Percentiles rank a stretch among this genome's conserved stretches.
These are phyloP conservation scores for Glossophaga mutica DNA, from an alignment of 2,797 vertebrate genomes.

Conservation along the genomic window DNA sequence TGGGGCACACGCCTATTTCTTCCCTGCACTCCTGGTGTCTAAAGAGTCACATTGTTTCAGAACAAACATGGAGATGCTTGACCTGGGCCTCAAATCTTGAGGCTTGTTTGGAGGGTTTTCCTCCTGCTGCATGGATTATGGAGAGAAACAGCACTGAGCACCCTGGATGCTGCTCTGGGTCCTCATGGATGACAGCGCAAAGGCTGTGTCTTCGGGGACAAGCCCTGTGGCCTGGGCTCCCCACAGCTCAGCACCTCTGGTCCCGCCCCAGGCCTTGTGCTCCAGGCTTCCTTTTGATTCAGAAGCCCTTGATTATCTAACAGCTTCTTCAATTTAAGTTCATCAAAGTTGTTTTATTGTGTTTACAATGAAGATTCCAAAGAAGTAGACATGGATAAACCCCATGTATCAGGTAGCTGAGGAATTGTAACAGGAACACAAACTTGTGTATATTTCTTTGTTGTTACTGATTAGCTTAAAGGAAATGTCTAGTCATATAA, in stretches of 20 bases:
- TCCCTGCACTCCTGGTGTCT: neutral
- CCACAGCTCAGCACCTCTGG: rapidly evolving
- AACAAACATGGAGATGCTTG: neutral
- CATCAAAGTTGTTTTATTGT: neutral
- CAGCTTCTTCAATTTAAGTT: neutral
- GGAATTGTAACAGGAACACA: neutral
- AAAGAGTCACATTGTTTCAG: neutral
- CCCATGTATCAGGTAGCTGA: neutral
- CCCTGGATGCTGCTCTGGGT: rapidly evolving
- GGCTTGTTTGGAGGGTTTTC: neutral
- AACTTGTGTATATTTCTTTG: neutral
- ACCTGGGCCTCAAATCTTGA: neutral
- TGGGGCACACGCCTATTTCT: neutral
- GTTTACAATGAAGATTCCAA: neutral
- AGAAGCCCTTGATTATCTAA: neutral
- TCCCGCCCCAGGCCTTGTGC: neutral
- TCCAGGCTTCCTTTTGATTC: neutral
- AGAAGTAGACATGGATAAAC: neutral
- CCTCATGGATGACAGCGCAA: rapidly evolving
- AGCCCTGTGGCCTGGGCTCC: too few species aligned
- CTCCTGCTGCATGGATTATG: rapidly evolving
- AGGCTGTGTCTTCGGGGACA: neutral
- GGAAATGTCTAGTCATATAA: neutral
- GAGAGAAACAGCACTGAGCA: neutral
- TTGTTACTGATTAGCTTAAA: neutral